These are phyloP conservation scores for Reticulitermes speratus DNA, from an alignment of 1,140 invertebrate genomes.

Conservation along the genomic window DNA sequence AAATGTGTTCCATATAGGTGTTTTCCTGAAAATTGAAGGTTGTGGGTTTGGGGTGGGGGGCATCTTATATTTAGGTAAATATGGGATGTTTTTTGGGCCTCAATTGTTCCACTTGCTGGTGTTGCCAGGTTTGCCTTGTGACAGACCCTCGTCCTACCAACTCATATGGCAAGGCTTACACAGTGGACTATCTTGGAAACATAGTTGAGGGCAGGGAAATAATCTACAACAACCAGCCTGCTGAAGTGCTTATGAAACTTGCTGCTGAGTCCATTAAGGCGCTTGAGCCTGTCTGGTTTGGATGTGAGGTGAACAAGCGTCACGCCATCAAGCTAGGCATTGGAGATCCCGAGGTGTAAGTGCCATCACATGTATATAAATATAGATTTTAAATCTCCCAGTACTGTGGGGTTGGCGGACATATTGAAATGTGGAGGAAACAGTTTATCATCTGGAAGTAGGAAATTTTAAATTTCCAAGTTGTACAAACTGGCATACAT, in stretches of 20 bases:
- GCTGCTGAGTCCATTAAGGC: constrained; percentile 74
- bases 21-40: too few relatives aligned
- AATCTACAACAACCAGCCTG: constrained; percentile 86
- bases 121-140: constrained; percentile 72
- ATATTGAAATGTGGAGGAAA: too few relatives aligned
- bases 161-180: constrained; percentile 74
- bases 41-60: too few relatives aligned
- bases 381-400: too few relatives aligned
- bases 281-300: constrained; percentile 89
- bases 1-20: too few relatives aligned
- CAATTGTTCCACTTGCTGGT: too few relatives aligned
- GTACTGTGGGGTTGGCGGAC: too few relatives aligned
- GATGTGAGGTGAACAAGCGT: constrained; percentile 84
- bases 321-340: constrained; percentile 80
- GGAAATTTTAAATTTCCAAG: too few relatives aligned
- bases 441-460: too few relatives aligned
- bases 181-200: constrained; percentile 85
- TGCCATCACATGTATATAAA: constrained; percentile 21
- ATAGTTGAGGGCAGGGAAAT: constrained; percentile 72
- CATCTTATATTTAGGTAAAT: too few relatives aligned
- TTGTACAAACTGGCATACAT: too few relatives aligned
- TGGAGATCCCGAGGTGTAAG: constrained; percentile 74
- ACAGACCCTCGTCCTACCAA: constrained; percentile 79
- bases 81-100: too few relatives aligned
- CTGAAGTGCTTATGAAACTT: constrained; percentile 70